These are phyloP conservation scores for Meloidogyne hapla DNA, from an alignment of 1,140 invertebrate species.

Conservation along the genomic window DNA sequence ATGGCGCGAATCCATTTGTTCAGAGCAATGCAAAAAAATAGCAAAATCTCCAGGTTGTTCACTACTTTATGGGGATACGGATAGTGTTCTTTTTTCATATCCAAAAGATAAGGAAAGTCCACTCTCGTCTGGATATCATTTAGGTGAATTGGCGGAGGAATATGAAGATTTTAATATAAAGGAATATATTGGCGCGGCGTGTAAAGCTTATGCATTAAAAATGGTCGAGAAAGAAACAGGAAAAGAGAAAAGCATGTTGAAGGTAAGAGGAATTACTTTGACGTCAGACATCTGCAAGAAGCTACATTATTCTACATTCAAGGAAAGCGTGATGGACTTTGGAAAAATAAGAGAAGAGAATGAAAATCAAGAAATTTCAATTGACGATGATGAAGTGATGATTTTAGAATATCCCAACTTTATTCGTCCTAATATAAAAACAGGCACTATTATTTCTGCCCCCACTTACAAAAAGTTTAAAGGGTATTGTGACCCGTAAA, in stretches of 20 bases:
- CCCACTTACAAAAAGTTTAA: not conserved
- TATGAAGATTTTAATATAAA: not conserved
- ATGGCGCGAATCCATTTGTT: no score
- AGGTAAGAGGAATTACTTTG: not conserved
- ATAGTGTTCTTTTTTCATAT: conserved; percentile 2
- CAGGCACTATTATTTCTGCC: not conserved
- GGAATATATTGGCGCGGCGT: not conserved
- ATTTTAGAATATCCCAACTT: conserved; percentile 4
- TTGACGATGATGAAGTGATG: not conserved
- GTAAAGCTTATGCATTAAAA: conserved; percentile 1
- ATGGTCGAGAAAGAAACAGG: not conserved
- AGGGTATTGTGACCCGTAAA: not conserved
- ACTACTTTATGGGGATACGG: conserved; percentile 1
- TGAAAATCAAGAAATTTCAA: not conserved
- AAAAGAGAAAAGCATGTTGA: not conserved
- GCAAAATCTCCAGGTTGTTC: not conserved
- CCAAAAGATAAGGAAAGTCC: conserved; percentile 9
- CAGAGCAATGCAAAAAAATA: no score
- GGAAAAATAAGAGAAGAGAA: not conserved
- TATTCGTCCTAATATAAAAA: not conserved
- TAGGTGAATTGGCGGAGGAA: conserved; percentile 8
- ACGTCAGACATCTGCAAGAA: not conserved
- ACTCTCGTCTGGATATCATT: not conserved
- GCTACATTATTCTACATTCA: not conserved
- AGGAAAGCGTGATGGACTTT: not conserved